These are phyloP conservation scores for Poecilia wingei DNA, from an alignment of 2,797 vertebrate genomes.

Conservation along the genomic window DNA sequence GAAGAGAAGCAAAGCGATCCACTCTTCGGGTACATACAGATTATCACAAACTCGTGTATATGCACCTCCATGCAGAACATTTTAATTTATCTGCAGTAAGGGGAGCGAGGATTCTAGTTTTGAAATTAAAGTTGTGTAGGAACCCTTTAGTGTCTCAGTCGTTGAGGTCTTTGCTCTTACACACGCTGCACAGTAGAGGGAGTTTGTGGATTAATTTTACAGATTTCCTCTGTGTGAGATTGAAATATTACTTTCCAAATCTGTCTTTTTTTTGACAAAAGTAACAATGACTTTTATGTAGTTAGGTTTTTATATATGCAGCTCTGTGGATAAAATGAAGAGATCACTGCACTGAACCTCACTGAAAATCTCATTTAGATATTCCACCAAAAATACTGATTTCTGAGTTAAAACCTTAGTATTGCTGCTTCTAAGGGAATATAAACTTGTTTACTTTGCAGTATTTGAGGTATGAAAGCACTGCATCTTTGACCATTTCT, in stretches of 20 bases:
- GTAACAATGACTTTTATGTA: neutral
- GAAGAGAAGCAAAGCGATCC: conserved; percentile 98
- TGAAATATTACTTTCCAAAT: neutral
- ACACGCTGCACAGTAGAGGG: neutral
- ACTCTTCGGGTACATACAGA: conserved; percentile 84
- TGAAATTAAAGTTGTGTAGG: neutral
- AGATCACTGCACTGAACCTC: too few relatives aligned
- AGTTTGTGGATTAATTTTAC: neutral
- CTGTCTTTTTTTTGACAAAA: neutral
- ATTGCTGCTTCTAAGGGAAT: too few relatives aligned
- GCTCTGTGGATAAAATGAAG: too few relatives aligned
- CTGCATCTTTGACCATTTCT: too few relatives aligned
- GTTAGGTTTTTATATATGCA: neutral
- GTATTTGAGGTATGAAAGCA: too few relatives aligned
- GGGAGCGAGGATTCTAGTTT: neutral
- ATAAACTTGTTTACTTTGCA: too few relatives aligned
- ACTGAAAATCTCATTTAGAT: too few relatives aligned
- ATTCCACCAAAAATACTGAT: too few relatives aligned
- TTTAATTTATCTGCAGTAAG: neutral
- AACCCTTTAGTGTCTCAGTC: neutral
- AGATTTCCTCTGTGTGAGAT: neutral
- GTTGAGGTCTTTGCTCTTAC: neutral
- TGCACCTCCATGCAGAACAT: neutral
- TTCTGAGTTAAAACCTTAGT: too few relatives aligned
- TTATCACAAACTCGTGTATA: neutral